Conservation (phyloP, 2,113 vertebrate genomes). For the Cepphus grylle region DNA sequence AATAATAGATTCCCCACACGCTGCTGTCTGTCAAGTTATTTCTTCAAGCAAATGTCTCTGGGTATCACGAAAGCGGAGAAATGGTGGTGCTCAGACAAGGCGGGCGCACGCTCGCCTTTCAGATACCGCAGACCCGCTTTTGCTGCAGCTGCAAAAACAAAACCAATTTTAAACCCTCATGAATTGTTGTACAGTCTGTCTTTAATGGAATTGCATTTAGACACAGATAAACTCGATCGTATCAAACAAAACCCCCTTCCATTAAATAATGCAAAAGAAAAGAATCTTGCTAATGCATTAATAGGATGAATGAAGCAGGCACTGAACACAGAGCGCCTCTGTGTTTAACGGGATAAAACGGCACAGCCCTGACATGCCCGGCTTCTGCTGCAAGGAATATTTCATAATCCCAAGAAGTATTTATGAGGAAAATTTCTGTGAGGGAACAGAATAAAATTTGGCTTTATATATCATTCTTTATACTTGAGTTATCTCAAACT, state of each 20-base stretch:
- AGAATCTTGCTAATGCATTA: background rate
- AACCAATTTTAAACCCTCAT: background rate
- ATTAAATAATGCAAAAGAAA: background rate
- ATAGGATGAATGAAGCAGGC: background rate
- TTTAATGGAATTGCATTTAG: background rate
- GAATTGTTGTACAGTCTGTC: fast-evolving
- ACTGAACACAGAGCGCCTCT: background rate
- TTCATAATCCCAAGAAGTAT: constrained; percentile 43
- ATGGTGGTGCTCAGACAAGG: background rate
- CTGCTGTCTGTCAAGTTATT: background rate
- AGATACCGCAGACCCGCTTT: background rate
- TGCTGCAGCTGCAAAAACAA: background rate
- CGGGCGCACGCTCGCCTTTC: background rate
- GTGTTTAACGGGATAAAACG: background rate
- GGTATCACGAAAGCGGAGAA: background rate
- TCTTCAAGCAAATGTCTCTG: background rate
- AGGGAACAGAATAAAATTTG: constrained; percentile 45
- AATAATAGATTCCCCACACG: background rate
- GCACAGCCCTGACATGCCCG: background rate
- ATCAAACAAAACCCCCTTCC: background rate
- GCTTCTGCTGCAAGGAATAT: background rate
- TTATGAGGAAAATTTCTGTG: constrained; percentile 58
- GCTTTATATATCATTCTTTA: constrained; percentile 48
- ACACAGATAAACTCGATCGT: background rate
- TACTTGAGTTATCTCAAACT: background rate